A percentile compares a stretch with the other conserved stretches of the same genome.
phyloP scores from a whole-genome alignment of 2,113 vertebrate species.

The Calyptomena viridis region DNA sequence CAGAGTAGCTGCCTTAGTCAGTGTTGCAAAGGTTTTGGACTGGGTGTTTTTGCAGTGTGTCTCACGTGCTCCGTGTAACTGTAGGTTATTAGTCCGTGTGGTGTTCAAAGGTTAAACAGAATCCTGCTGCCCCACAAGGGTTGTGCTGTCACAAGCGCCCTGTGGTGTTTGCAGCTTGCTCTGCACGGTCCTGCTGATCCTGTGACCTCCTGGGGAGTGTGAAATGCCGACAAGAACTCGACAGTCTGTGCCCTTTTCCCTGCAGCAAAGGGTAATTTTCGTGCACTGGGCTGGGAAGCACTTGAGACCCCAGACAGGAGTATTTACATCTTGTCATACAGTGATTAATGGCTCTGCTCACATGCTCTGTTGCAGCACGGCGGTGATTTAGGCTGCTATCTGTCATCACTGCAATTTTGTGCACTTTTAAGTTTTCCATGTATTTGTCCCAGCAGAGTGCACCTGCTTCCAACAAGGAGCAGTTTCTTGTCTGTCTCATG shows the following conservation, averaged over 20 bases:
- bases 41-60: neutral
- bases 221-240: accelerated
- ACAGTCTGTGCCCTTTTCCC: neutral
- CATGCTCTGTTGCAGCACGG: neutral
- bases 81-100: neutral
- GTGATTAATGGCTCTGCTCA: constrained; percentile 23
- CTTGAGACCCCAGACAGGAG: neutral
- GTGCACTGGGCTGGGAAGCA: neutral
- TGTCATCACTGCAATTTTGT: constrained; percentile 7
- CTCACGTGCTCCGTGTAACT: neutral
- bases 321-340: neutral
- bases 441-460: constrained; percentile 10
- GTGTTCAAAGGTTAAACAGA: neutral
- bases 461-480: constrained; percentile 19
- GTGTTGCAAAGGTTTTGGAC: neutral
- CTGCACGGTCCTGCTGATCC: neutral
- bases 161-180: neutral
- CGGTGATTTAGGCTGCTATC: neutral
- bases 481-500: neutral
- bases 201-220: neutral
- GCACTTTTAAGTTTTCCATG: neutral
- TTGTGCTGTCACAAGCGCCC: accelerated
- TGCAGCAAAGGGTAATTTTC: neutral
- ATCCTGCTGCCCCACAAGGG: neutral
- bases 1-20: neutral